A percentile compares a stretch with the other conserved stretches of the same genome.
These are phyloP conservation scores for Seira ritae DNA, from an alignment of 2,888 invertebrate species.

Conservation along the genomic window DNA sequence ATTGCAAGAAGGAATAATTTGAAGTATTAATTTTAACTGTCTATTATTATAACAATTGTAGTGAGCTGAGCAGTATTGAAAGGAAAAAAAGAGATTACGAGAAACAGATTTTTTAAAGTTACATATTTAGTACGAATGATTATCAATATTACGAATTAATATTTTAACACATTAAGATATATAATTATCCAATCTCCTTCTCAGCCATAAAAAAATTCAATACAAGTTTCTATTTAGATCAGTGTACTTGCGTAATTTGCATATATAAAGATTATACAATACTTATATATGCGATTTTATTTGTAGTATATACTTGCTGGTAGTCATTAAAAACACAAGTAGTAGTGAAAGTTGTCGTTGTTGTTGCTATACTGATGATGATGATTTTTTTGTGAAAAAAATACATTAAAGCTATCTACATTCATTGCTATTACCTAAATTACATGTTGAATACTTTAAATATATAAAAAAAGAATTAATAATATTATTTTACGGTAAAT, in stretches of 20 bases:
- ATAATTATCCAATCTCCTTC: background rate
- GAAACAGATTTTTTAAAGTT: background rate
- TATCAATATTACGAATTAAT: slow-evolving; percentile 10
- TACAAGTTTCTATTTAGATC: background rate
- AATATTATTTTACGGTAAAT: background rate
- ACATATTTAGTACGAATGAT: slow-evolving; percentile 1
- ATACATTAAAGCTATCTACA: slow-evolving; percentile 43
- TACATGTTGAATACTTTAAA: slow-evolving; percentile 34
- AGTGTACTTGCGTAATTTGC: slow-evolving; percentile 14
- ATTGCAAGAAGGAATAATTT: background rate
- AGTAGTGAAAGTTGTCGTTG: slow-evolving; percentile 48
- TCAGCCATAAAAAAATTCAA: background rate
- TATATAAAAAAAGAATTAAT: slow-evolving; percentile 26
- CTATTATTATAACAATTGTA: slow-evolving; percentile 4
- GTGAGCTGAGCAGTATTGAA: slow-evolving; percentile 14
- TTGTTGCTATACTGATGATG: slow-evolving; percentile 45
- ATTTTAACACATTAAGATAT: background rate
- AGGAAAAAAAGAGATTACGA: background rate
- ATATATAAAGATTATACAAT: background rate
- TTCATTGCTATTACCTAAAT: slow-evolving; percentile 39
- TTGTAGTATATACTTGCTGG: slow-evolving; percentile 35
- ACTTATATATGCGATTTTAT: background rate
- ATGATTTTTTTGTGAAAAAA: slow-evolving; percentile 50
- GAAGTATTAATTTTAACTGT: slow-evolving; percentile 16
- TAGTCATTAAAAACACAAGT: slow-evolving; percentile 5